phyloP scores from a whole-genome alignment of 2,888 invertebrate genomes.

The Cremastinae sp. region DNA sequence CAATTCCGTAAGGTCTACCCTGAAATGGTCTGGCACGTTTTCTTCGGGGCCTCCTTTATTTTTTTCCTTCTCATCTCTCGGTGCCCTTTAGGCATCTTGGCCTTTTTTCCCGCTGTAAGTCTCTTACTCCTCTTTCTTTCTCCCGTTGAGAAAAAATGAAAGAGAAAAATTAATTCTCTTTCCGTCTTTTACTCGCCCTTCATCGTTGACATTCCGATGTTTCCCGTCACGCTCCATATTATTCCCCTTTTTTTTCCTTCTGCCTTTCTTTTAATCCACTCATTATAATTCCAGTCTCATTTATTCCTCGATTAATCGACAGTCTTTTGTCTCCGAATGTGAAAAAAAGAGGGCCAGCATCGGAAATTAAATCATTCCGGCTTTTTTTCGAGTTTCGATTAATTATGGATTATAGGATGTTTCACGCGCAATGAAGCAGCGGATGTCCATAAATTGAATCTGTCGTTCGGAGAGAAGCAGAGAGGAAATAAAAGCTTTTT shows the following conservation, averaged over 20 bases:
- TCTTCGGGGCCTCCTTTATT: constrained; percentile 23
- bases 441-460: too few species aligned
- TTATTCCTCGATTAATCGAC: constrained; percentile 13
- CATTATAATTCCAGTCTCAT: neutral
- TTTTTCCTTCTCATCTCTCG: constrained; percentile 24
- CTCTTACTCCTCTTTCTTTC: constrained; percentile 39
- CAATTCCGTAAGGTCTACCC: constrained; percentile 63
- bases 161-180: too few species aligned
- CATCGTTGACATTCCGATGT: constrained; percentile 43
- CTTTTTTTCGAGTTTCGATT: neutral
- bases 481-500: neutral
- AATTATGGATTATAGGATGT: too few species aligned
- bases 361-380: neutral
- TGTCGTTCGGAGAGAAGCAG: too few species aligned
- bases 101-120: constrained; percentile 31
- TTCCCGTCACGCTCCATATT: constrained; percentile 21
- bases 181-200: neutral
- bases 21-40: constrained; percentile 30
- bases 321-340: constrained; percentile 6
- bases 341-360: neutral
- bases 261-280: constrained; percentile 1
- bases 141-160: neutral
- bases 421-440: too few species aligned
- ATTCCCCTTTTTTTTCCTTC: constrained; percentile 15
- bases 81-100: constrained; percentile 52